Percentiles rank a stretch among this genome's conserved stretches.
These are phyloP conservation scores for Acleris emargana DNA, from an alignment of 2,888 invertebrate species.

Conservation along the genomic window DNA sequence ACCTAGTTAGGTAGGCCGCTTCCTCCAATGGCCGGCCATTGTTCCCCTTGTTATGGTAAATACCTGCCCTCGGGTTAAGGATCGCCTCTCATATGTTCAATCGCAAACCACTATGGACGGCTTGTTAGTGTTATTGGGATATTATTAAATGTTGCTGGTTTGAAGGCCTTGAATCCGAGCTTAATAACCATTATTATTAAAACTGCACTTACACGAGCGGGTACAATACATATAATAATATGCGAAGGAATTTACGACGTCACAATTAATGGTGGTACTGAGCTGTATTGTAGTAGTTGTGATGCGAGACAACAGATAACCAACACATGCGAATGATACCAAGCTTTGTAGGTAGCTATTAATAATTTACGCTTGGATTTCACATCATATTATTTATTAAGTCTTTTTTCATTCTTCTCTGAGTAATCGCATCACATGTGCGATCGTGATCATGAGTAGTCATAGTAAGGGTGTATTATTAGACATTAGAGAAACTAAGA, in stretches of 20 bases:
- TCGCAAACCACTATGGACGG: constrained; percentile 41
- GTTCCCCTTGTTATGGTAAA: constrained; percentile 75
- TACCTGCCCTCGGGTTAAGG: constrained; percentile 59
- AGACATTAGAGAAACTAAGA: background rate
- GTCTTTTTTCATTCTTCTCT: background rate
- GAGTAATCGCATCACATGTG: constrained; percentile 2
- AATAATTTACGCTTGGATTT: constrained; percentile 2
- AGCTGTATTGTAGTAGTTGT: background rate
- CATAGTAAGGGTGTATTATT: background rate
- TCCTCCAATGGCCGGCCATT: constrained; percentile 45
- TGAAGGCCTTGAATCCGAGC: constrained; percentile 20
- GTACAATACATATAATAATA: no score
- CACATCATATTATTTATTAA: background rate
- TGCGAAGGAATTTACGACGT: no score
- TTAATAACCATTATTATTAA: background rate
- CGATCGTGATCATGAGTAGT: constrained; percentile 3
- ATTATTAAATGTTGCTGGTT: constrained; percentile 47
- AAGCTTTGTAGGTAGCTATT: constrained; percentile 11
- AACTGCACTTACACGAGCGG: no score
- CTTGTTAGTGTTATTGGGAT: constrained; percentile 56
- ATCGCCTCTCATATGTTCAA: constrained; percentile 44
- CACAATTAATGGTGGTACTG: no score
- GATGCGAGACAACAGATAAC: constrained; percentile 8
- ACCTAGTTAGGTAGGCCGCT: constrained; percentile 71
- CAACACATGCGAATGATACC: constrained; percentile 5